Evolutionary conservation across 2,888 invertebrate species (phyloP).

Genomic region (Chrysolina haemoptera): DNA sequence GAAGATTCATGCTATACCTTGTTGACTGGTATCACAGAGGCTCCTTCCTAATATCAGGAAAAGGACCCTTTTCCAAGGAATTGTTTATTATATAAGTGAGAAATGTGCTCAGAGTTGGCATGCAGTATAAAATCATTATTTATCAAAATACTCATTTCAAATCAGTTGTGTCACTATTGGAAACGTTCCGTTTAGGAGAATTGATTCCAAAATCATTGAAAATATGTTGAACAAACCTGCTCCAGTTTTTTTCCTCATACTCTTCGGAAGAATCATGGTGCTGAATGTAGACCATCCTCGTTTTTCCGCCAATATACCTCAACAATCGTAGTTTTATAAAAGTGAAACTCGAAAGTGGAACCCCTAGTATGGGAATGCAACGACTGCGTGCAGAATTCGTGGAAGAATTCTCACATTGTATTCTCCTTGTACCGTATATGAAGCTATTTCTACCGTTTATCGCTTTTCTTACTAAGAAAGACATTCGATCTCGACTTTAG

Average conservation of each 20-base stretch:
- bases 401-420: constrained; percentile 53
- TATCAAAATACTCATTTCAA: too few relatives aligned
- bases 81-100: too few relatives aligned
- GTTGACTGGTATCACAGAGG: too few relatives aligned
- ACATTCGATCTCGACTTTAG: constrained; percentile 45
- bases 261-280: constrained; percentile 35
- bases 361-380: constrained; percentile 51
- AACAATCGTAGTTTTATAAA: constrained; percentile 45
- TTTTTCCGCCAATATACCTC: constrained; percentile 31
- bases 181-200: not conserved
- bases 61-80: too few relatives aligned
- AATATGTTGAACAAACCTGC: constrained; percentile 3
- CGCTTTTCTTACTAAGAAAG: constrained; percentile 45
- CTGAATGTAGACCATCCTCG: constrained; percentile 48
- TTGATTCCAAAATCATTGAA: not conserved
- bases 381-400: constrained; percentile 47
- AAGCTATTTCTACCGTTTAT: constrained; percentile 47
- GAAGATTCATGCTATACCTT: too few relatives aligned
- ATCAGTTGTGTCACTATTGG: too few relatives aligned
- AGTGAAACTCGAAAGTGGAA: constrained; percentile 53
- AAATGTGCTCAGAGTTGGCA: too few relatives aligned
- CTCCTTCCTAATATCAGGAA: too few relatives aligned
- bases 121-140: too few relatives aligned
- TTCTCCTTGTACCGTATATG: constrained; percentile 41
- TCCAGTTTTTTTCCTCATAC: constrained; percentile 26